These are phyloP conservation scores for Lepidostoma basale DNA, from an alignment of 1,140 invertebrate species.

Conservation along the genomic window DNA sequence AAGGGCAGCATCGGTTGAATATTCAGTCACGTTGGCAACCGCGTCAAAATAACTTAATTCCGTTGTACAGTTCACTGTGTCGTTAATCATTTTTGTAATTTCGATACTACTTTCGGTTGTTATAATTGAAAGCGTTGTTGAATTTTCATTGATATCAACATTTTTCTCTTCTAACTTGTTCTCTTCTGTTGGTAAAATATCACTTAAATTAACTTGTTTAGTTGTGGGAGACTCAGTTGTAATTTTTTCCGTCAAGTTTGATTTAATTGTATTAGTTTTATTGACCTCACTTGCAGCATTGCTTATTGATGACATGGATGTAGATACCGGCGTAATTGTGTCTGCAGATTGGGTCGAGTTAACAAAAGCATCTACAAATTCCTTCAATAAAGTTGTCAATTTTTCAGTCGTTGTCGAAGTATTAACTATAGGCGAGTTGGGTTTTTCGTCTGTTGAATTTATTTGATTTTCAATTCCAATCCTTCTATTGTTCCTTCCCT, in stretches of 20 bases:
- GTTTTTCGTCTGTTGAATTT: neutral
- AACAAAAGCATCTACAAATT: too few relatives aligned
- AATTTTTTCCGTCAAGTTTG: too few relatives aligned
- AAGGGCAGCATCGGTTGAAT: conserved; percentile 1
- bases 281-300: too few relatives aligned
- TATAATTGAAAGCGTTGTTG: neutral
- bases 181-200: too few relatives aligned
- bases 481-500: conserved; percentile 39
- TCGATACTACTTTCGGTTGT: conserved; percentile 16
- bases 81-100: conserved; percentile 37
- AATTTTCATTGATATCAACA: conserved; percentile 4
- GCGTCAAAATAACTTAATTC: conserved; percentile 35
- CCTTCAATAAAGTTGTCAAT: too few relatives aligned
- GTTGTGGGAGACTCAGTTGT: too few relatives aligned
- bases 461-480: conserved; percentile 39
- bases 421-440: too few relatives aligned
- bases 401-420: neutral
- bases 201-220: too few relatives aligned
- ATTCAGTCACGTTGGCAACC: neutral
- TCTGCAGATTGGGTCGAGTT: too few relatives aligned
- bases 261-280: too few relatives aligned
- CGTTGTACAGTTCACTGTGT: conserved; percentile 43
- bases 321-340: too few relatives aligned
- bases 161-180: neutral
- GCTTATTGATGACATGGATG: too few relatives aligned